Conservation (phyloP, 2,888 invertebrate species). For the Calameuta idolon region DNA sequence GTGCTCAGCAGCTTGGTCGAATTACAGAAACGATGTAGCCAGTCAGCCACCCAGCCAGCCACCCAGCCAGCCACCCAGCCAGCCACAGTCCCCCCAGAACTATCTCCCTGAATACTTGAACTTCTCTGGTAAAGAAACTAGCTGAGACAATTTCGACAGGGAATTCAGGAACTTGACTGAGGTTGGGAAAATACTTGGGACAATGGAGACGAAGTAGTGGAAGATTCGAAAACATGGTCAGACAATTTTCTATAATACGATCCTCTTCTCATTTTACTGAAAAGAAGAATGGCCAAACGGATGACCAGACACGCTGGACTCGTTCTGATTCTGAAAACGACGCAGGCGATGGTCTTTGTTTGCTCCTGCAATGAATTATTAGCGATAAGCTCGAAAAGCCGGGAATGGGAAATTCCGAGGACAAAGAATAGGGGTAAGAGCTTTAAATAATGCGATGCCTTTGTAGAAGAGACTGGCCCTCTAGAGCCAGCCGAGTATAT, state of each 20-base stretch:
- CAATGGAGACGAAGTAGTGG: background rate
- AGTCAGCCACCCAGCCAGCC: too few relatives aligned
- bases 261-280: background rate
- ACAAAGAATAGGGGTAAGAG: constrained; percentile 53
- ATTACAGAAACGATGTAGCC: background rate
- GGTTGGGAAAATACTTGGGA: background rate
- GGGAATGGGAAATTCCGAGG: constrained; percentile 48
- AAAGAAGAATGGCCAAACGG: background rate
- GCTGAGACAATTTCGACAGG: background rate
- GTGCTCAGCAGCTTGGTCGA: constrained; percentile 52
- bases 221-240: background rate
- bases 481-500: constrained; percentile 25
- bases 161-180: background rate
- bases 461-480: constrained; percentile 42
- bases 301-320: background rate
- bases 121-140: background rate
- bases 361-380: constrained; percentile 51
- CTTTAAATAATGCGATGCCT: constrained; percentile 58
- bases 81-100: background rate
- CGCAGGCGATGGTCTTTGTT: constrained; percentile 50
- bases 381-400: constrained; percentile 50
- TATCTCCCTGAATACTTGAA: background rate
- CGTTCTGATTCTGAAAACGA: constrained; percentile 30
- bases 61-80: background rate
- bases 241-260: background rate